phyloP scores from a whole-genome alignment of 2,797 vertebrate species.

The Amblyraja radiata region DNA sequence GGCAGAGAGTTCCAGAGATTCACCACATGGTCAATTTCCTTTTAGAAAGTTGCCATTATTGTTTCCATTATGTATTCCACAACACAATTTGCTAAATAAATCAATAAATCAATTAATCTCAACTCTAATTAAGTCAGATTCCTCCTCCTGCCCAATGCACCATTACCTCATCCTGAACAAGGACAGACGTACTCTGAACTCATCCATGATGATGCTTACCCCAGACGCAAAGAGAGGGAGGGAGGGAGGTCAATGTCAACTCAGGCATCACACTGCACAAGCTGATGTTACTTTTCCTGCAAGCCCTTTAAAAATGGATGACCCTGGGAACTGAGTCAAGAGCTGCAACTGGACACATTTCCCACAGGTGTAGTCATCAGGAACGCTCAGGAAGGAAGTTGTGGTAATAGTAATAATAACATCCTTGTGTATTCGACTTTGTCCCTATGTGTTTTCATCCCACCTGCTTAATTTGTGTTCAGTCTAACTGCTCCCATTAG shows the following conservation, averaged over 20 bases:
- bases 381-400: no score
- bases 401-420: no score
- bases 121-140: background rate
- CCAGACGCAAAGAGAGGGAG: background rate
- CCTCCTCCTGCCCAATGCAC: background rate
- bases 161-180: background rate
- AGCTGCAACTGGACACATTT: no score
- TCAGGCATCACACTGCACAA: background rate
- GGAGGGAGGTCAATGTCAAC: background rate
- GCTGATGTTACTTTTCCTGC: background rate
- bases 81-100: background rate
- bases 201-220: background rate
- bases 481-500: no score
- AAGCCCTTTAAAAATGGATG: background rate
- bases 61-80: background rate
- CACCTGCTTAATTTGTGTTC: no score
- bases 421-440: no score
- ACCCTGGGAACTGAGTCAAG: no score
- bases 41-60: background rate
- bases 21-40: background rate
- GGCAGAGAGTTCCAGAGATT: no score
- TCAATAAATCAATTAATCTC: background rate
- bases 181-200: background rate
- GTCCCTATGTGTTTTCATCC: no score
- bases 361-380: no score